Percentiles rank a stretch among this genome's conserved stretches.
Evolutionary conservation across 2,113 vertebrate species (phyloP).

Genomic region (Gorsachius goisagi): DNA sequence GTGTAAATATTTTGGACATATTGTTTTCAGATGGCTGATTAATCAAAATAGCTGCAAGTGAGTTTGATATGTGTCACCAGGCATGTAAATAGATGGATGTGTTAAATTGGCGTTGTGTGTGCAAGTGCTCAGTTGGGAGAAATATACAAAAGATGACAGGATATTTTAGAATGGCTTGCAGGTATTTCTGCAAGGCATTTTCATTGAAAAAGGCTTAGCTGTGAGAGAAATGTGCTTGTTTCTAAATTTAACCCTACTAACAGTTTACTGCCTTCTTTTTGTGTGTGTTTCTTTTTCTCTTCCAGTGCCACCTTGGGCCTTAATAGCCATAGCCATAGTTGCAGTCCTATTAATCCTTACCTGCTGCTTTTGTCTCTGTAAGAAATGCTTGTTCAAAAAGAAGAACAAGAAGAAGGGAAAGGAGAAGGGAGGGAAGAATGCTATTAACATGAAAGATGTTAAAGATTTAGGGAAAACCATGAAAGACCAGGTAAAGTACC

Average conservation of each 20-base stretch:
- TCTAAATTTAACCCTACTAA: conserved; percentile 46
- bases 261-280: not conserved
- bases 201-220: not conserved
- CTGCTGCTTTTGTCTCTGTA: conserved; percentile 99
- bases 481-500: conserved; percentile 90
- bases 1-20: conserved; percentile 42
- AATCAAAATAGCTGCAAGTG: conserved; percentile 48
- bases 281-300: conserved; percentile 58
- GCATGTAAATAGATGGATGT: not conserved
- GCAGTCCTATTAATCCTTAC: conserved; percentile 94
- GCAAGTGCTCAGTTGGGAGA: not conserved
- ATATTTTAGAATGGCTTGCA: not conserved
- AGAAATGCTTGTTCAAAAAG: conserved; percentile 99
- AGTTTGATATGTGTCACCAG: conserved; percentile 35
- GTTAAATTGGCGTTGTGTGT: not conserved
- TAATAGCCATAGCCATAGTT: conserved; percentile 97
- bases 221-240: not conserved
- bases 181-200: not conserved
- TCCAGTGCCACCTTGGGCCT: conserved; percentile 98
- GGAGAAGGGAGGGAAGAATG: conserved; percentile 98
- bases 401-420: conserved; percentile 99
- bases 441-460: conserved; percentile 99
- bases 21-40: conserved; percentile 48
- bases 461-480: conserved; percentile 90
- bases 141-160: not conserved